Evolutionary conservation across 1,140 invertebrate genomes (phyloP), one percentile per base, ranked within the genome.

Genomic region (Maniola jurtina): DNA sequence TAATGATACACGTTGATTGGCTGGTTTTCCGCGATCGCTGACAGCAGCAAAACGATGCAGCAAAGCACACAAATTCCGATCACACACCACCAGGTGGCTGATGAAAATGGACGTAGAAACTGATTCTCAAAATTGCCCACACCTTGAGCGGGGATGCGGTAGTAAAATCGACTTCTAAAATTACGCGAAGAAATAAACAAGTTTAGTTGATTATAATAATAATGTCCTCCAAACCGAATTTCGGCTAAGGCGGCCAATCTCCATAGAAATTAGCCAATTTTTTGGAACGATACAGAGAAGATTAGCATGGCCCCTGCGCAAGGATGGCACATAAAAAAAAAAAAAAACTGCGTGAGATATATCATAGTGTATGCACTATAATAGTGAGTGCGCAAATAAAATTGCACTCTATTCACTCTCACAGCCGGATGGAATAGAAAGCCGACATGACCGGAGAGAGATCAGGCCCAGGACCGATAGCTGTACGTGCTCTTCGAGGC

Each of bases 111-210:
- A 7, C 68, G 75, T 0, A 89, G 56, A 40, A 89, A 89, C 52
- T 89, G 77, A 61, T 89, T 87, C 64, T 89, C 81, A 25, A 82
- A 83, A 61, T 86, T 87, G 54, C 85, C 86, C 34, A 77, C 66
- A 7, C 86, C 86, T 11, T 67, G 66, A 0, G 83, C 81, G 16
- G 81, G 79, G 38, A 89, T 89, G 6, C 79, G 72, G 57, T 89
- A 88, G 73, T 73, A 89, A 58, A 80, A 89, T 56, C 76, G 77
- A 10, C 80, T 85, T 68, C 86, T 89, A 65, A 13, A 70, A 58
- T 42, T 42, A 25, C 1, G 4, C 1, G 25, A 13, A n/a, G 42
- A n/a, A 9, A 42, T 42, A 5, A 13, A 42, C 13, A 42, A 42
- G 40, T 42, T 42, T 42, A 42, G 13, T 10, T 42, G 40, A 10